Base-by-base conservation (phyloP, 2,113 vertebrate genomes). In the Thalassoma bifasciatum region DNA sequence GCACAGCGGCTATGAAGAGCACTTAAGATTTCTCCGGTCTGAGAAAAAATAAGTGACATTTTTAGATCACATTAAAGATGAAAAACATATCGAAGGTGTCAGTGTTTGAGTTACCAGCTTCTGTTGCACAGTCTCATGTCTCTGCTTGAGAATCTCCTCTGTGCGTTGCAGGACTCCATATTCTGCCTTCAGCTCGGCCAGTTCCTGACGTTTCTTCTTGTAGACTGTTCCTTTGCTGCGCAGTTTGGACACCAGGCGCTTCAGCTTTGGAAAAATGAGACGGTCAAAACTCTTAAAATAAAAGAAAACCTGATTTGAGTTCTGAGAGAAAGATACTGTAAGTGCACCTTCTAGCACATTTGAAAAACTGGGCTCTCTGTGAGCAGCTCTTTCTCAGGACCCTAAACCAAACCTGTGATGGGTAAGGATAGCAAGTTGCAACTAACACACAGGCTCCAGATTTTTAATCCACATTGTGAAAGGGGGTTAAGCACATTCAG, bases 141-240 rank as follows among this genome's bases (percentile, higher is more conserved):
- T 93, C 76, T 97, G 94, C 42, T 87, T 95, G 26, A 99, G 94
- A 46, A 99, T 93, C 79, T 99, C 97, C 77, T 98, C 96, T 0
- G 97, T 99, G 57, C 96, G 94, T 88, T 99, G 96, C n/a, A 99
- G 92, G 64, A 99, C 92, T 10, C 97, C 97, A 1, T 88, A 96
- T 76, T 99, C 97, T 0, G 94, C 95, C 50, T 94, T 95, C 64
- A 97, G 89, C 75, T 96, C 96, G 0, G 96, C 92, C 1, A 99
- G 91, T 86, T 97, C 96, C 81, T 93, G 95, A 0, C 95, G 93
- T 76, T 95, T 97, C 94, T 97, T 97, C 86, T 98, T 98, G 90
- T 94, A 96, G 11, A 93, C 50, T 0, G 95, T 95, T 82, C 90
- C 96, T 90, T 98, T 99, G 92, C 96, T 94, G 21, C 96, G 94